Percentiles rank a stretch among this genome's conserved stretches.
Evolutionary conservation across 2,113 vertebrate genomes (phyloP).

Genomic region (Probosciger aterrimus): DNA sequence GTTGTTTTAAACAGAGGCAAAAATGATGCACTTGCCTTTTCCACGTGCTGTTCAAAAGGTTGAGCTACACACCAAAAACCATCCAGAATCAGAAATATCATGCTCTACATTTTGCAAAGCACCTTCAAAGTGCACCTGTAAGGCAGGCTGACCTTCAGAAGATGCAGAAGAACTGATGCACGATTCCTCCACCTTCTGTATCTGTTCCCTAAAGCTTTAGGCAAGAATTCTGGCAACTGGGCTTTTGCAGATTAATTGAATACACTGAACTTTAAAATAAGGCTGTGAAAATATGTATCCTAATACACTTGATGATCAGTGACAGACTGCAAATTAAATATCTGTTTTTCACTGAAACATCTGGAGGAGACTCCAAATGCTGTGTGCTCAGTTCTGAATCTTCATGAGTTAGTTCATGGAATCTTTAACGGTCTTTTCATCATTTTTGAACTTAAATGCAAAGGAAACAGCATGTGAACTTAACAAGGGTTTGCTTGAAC

Average conservation of each 20-base stretch:
- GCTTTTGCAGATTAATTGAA: neutral
- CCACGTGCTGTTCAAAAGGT: neutral
- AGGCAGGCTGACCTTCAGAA: slow-evolving; percentile 7
- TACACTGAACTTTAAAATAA: neutral
- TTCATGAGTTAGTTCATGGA: neutral
- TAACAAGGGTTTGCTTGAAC: neutral
- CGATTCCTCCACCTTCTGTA: neutral
- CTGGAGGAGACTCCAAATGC: neutral
- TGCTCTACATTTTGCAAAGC: neutral
- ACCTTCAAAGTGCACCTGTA: neutral
- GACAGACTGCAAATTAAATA: neutral
- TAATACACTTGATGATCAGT: neutral
- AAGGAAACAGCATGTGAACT: neutral
- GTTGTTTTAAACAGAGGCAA: neutral
- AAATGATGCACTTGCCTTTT: neutral
- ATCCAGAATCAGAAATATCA: neutral
- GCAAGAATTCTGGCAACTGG: neutral
- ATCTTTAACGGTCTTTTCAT: neutral
- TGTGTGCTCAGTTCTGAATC: neutral
- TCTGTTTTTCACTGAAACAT: neutral
- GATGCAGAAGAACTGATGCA: neutral
- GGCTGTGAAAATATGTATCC: neutral
- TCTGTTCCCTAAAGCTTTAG: neutral
- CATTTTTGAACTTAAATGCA: neutral
- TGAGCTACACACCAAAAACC: neutral